Base-by-base conservation (phyloP, 2,888 invertebrate genomes). In the Aricia artaxerxes region DNA sequence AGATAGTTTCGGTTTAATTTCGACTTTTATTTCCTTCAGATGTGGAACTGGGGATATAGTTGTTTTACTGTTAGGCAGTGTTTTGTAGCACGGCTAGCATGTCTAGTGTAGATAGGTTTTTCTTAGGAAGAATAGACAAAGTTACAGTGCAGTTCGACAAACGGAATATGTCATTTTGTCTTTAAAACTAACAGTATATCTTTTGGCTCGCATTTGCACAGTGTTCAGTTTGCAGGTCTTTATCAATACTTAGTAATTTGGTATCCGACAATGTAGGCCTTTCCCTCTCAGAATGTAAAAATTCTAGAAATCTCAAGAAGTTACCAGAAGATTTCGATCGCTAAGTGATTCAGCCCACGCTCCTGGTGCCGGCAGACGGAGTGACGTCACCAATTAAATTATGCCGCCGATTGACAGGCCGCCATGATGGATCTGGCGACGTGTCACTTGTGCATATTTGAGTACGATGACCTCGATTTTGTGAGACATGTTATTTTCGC, bases 301-400 rank as follows among this genome's bases (percentile, higher is more conserved):
- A 5, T 69, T 69, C 69, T 69, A 38, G 35, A 69, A 38, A 35
- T 57, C 53, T 76, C 24, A 24, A 53, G 35, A 76, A 76, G 31
- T 53, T 53, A 11, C 69, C 11, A 53, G 57, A 76, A 53, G 49
- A 76, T 53, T 76, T 53, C 76, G 13, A 38, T 78, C 53, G 72
- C 60, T 35, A 60, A 80, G 79, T 81, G 69, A 75, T 78, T 60
- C 72, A 77, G 73, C 69, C 69, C 69, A 69, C 78, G 81, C 79
- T 40, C 31, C 60, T 77, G 79, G 81, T 78, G 80, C 76, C 77
- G 78, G 79, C 72, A 79, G 83, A 83, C 82, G 83, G 83, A 83
- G 81, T 84, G 83, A 84, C 83, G 83, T 81, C 82, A 84, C 84
- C 84, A 84, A 84, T 84, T 83, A 81, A 84, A 84, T 84, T 83